phyloP scores from a whole-genome alignment of 2,888 invertebrate species.

The Automeris io region DNA sequence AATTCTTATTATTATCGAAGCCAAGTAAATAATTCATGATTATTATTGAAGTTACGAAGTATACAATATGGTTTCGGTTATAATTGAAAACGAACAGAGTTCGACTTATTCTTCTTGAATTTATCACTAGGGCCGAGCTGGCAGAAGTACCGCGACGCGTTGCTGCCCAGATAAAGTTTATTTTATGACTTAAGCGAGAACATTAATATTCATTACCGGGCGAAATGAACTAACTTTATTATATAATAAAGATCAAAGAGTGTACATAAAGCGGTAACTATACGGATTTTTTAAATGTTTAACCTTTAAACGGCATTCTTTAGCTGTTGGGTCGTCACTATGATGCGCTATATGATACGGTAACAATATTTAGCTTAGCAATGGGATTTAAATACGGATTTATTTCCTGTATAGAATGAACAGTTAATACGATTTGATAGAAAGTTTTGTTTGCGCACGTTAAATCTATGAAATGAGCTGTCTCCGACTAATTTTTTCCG shows the following conservation, averaged over 20 bases:
- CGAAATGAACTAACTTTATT: conserved; percentile 73
- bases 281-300: conserved; percentile 30
- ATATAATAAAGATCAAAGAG: conserved; percentile 68
- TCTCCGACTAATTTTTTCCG: too few species aligned
- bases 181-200: conserved; percentile 71
- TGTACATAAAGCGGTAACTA: conserved; percentile 28
- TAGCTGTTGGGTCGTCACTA: conserved; percentile 13
- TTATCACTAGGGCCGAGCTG: conserved; percentile 57
- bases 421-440: too few species aligned
- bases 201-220: conserved; percentile 74
- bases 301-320: conserved; percentile 17
- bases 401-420: too few species aligned
- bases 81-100: conserved; percentile 68
- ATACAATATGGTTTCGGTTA: conserved; percentile 54
- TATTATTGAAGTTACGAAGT: conserved; percentile 57
- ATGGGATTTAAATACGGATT: too few species aligned
- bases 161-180: conserved; percentile 66
- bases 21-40: conserved; percentile 55
- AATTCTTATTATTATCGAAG: conserved; percentile 26
- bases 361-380: too few species aligned
- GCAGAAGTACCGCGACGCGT: conserved; percentile 51
- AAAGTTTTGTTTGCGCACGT: too few species aligned
- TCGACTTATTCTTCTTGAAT: conserved; percentile 64
- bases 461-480: too few species aligned
- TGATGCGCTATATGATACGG: background rate